These are phyloP conservation scores for Pteropus alecto DNA, from an alignment of 2,113 vertebrate species.

Conservation along the genomic window DNA sequence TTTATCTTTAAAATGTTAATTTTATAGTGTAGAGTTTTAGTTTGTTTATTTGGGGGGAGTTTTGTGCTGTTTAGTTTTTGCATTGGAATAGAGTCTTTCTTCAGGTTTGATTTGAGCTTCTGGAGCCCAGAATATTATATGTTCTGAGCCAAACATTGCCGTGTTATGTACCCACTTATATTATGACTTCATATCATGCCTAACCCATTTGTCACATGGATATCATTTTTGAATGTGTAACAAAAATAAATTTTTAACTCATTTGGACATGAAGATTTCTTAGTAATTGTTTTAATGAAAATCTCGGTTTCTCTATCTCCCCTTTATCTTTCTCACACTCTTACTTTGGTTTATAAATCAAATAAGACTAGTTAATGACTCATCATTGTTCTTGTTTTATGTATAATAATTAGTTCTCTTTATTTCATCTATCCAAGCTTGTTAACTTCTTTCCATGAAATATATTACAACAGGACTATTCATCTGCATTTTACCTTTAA, in stretches of 20 bases:
- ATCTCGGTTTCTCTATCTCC: neutral
- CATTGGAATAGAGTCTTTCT: neutral
- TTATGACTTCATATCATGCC: neutral
- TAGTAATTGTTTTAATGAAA: constrained; percentile 38
- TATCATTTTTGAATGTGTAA: neutral
- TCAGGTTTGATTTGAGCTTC: neutral
- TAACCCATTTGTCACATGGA: neutral
- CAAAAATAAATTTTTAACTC: neutral
- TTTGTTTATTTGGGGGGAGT: neutral
- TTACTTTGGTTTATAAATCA: constrained; percentile 10
- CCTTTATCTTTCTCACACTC: neutral
- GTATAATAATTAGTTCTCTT: neutral
- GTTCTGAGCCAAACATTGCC: neutral
- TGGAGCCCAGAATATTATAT: neutral
- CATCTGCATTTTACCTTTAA: neutral
- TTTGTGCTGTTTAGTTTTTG: neutral
- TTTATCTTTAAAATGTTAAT: constrained; percentile 20
- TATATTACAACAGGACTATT: neutral
- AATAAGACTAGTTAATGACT: neutral
- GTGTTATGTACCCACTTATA: neutral
- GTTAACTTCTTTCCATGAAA: constrained; percentile 1
- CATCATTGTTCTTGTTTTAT: neutral
- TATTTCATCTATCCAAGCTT: constrained; percentile 1
- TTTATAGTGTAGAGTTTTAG: neutral
- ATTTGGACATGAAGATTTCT: neutral